Conservation (phyloP, 2,113 vertebrate species). For the Hyla sarda region DNA sequence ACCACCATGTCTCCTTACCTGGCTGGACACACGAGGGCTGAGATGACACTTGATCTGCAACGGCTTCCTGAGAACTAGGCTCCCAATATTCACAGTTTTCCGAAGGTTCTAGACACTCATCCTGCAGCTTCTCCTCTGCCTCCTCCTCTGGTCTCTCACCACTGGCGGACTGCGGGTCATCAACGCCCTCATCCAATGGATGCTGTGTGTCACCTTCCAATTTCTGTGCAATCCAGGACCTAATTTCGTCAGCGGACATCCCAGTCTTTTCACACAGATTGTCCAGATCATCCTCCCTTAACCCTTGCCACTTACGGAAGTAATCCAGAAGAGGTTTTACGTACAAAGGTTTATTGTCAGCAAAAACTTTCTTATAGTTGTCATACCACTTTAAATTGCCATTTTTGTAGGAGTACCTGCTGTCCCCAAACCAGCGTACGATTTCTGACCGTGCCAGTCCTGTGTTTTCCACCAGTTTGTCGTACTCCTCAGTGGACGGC, state of each 20-base stretch:
- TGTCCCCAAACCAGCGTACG: slow-evolving; percentile 96
- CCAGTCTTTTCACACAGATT: slow-evolving; percentile 78
- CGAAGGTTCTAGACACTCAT: slow-evolving; percentile 63
- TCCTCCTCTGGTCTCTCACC: slow-evolving; percentile 52
- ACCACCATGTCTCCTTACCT: slow-evolving; percentile 68
- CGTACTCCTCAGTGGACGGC: slow-evolving; percentile 90
- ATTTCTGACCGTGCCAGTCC: slow-evolving; percentile 89
- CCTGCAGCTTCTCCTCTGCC: slow-evolving; percentile 55
- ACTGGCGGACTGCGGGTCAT: slow-evolving; percentile 60
- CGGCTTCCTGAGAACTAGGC: slow-evolving; percentile 63
- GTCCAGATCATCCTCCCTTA: slow-evolving; percentile 82
- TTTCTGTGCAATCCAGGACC: slow-evolving; percentile 83
- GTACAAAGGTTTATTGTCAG: slow-evolving; percentile 70
- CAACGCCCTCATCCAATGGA: slow-evolving; percentile 58
- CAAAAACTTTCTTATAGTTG: slow-evolving; percentile 80
- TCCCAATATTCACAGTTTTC: slow-evolving; percentile 73
- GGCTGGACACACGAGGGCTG: slow-evolving; percentile 63
- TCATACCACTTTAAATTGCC: slow-evolving; percentile 95
- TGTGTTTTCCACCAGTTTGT: slow-evolving; percentile 81
- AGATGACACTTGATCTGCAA: slow-evolving; percentile 59
- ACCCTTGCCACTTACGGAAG: slow-evolving; percentile 74
- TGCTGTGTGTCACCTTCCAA: slow-evolving; percentile 70
- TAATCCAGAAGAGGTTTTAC: slow-evolving; percentile 81
- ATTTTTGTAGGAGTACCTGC: slow-evolving; percentile 93
- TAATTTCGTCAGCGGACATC: slow-evolving; percentile 83